A percentile compares a stretch with the other conserved stretches of the same genome.
These are phyloP conservation scores for Falco concolor DNA, from an alignment of 2,797 vertebrate species.

Conservation along the genomic window DNA sequence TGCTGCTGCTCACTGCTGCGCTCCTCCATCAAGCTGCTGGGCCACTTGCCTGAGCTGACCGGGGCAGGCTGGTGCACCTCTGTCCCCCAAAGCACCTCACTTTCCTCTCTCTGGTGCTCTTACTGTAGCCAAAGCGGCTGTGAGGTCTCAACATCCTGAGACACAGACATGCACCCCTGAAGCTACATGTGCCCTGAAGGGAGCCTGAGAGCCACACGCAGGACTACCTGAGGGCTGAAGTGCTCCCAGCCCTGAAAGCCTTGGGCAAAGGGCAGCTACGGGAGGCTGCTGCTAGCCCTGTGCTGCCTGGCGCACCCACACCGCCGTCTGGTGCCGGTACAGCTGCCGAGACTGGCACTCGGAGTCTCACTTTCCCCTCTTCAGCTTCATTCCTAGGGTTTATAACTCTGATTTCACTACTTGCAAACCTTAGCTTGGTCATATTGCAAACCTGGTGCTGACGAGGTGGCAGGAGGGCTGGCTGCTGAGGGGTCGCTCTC, in stretches of 20 bases:
- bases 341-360: not conserved
- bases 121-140: not conserved
- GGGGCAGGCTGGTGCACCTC: not conserved
- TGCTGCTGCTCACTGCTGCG: not conserved
- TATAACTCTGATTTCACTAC: not conserved
- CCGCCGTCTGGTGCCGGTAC: not conserved
- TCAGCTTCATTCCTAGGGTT: not conserved
- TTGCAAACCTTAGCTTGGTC: not conserved
- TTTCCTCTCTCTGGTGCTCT: not conserved
- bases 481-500: fast-evolving
- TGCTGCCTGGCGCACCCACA: constrained; percentile 1
- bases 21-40: fast-evolving
- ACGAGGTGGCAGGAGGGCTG: not conserved
- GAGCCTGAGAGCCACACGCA: fast-evolving
- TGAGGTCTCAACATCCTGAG: not conserved
- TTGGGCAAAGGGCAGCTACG: constrained; percentile 12
- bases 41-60: not conserved
- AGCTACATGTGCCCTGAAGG: not conserved
- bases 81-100: not conserved
- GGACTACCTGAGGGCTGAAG: not conserved
- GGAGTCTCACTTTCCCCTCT: not conserved
- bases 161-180: not conserved
- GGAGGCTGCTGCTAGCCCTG: not conserved
- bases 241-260: fast-evolving
- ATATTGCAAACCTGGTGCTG: fast-evolving